Percentiles rank a stretch among this genome's conserved stretches.
These are phyloP conservation scores for Amphiprion percula DNA, from an alignment of 2,113 vertebrate species.

Conservation along the genomic window DNA sequence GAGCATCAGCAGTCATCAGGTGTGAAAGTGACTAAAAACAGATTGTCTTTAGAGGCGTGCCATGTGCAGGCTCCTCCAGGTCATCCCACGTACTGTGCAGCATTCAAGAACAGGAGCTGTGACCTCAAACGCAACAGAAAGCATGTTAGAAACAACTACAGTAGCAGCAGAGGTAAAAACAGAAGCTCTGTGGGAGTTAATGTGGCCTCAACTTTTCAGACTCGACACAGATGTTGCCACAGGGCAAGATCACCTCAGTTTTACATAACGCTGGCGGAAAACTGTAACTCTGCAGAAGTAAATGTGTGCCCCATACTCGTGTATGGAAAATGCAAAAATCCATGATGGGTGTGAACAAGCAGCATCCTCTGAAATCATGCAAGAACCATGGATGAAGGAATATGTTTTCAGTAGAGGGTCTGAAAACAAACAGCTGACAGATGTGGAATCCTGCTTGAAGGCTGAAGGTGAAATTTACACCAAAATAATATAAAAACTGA, in stretches of 20 bases:
- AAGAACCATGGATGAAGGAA: background rate
- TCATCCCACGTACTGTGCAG: constrained; percentile 60
- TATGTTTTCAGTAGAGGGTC: too few relatives aligned
- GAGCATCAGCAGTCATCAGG: constrained; percentile 49
- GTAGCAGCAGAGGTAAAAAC: constrained; percentile 52
- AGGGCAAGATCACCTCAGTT: background rate
- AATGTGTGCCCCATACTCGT: background rate
- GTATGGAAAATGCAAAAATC: background rate
- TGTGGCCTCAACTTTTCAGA: constrained; percentile 31
- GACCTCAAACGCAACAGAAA: constrained; percentile 42
- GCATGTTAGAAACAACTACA: constrained; percentile 49
- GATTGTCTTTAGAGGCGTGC: constrained; percentile 44
- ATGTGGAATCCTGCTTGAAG: too few relatives aligned
- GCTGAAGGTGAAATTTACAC: too few relatives aligned
- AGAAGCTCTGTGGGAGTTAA: constrained; percentile 68
- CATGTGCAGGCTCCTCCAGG: constrained; percentile 31
- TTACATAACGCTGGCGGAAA: constrained; percentile 29
- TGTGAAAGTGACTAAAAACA: constrained; percentile 74
- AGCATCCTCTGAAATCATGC: background rate
- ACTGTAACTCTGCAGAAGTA: background rate
- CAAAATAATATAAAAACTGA: too few relatives aligned
- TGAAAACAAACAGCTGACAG: too few relatives aligned
- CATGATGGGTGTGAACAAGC: constrained; percentile 2
- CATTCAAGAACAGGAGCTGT: constrained; percentile 27
- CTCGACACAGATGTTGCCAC: constrained; percentile 48